phyloP scores from a whole-genome alignment of 1,140 invertebrate genomes.

The Holcopasites calliopsidis region DNA sequence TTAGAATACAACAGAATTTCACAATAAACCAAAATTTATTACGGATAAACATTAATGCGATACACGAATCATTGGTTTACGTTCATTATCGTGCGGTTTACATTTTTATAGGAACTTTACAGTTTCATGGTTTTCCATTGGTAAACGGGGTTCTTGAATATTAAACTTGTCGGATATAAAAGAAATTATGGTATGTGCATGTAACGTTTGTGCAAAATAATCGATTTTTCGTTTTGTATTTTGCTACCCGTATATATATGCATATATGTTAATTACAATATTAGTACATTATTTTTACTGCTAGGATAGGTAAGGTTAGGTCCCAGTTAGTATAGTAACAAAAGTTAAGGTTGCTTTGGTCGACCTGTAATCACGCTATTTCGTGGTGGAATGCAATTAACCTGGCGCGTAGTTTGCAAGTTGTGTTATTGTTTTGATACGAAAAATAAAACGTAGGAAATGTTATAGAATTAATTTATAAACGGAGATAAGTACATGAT shows the following conservation, averaged over 20 bases:
- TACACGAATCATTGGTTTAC: not conserved
- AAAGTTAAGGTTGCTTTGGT: not conserved
- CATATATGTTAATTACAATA: not conserved
- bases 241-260: not conserved
- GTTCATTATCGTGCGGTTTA: conserved; percentile 15
- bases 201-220: not conserved
- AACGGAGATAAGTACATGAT: no score
- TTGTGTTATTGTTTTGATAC: not conserved
- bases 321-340: no score
- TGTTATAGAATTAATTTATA: not conserved
- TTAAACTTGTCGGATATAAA: not conserved
- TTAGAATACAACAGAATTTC: not conserved
- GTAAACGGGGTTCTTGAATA: not conserved
- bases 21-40: not conserved
- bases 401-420: no score
- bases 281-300: not conserved
- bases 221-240: not conserved
- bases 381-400: not conserved
- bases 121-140: conserved; percentile 15
- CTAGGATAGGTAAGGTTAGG: no score
- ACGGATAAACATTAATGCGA: not conserved
- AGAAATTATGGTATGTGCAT: no score
- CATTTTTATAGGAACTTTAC: not conserved
- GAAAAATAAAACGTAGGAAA: not conserved
- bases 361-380: not conserved